Evolutionary conservation across 2,888 invertebrate species (phyloP), one percentile per base, ranked within the genome.

Genomic region (Leptothorax acervorum): DNA sequence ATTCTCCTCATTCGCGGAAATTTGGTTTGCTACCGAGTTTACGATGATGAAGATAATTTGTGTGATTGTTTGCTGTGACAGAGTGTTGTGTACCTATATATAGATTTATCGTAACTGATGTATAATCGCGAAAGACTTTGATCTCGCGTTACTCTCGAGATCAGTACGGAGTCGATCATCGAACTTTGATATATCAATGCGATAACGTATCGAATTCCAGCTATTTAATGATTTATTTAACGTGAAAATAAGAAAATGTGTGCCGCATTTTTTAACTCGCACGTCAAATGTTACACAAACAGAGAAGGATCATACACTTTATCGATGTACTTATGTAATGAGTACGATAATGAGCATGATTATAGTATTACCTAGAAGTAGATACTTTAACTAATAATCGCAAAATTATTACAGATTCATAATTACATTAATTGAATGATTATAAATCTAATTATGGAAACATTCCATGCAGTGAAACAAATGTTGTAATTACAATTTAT

Each of bases 131-230:
- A 12, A 28, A 45, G 51, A 51, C 18, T 51, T 51, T 51, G 51
- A 8, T 15, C 65, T 66, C 45, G 65, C 65, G 3, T 65, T 65
- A 6, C 42, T 39, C 63, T 39, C n/a, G 9, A 35, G 35, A 63
- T 39, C 9, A 45, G 28, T 8, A 15, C 8, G 15, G 42, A 65
- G 15, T 23, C 3, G 65, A 66, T 66, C 45, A 9, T 66, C 45
- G 28, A 66, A 66, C 65, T 45, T 45, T 66, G 45, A 45, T 66
- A 42, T 45, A 45, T 66, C 45, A 15, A 45, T 66, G 28, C 12
- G n/a, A 65, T 65, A 42, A 42, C 1, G 6, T 42, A 23, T 45
- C 28, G 45, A 66, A 45, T 8, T 60, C 8, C 3, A 66, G 28
- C 45, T 66, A 4, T 23, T 65, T 42, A 23, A 23, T 23, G 42